phyloP scores from a whole-genome alignment of 2,888 invertebrate species.

The Mythimna loreyi region DNA sequence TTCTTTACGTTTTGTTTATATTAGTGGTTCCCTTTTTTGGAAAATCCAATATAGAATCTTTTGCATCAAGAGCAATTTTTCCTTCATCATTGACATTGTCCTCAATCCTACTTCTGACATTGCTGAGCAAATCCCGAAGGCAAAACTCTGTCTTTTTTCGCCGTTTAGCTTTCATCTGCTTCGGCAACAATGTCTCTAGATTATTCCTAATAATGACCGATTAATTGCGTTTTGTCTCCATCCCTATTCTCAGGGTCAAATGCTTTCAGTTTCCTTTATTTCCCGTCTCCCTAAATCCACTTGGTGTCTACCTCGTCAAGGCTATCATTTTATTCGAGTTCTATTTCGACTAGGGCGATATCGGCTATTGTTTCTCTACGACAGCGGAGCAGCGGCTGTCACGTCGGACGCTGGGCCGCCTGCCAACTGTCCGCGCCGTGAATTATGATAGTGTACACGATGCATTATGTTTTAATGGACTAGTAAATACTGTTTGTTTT shows the following conservation, averaged over 20 bases:
- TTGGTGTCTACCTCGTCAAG: conserved; percentile 32
- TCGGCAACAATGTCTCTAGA: background rate
- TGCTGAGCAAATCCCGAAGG: background rate
- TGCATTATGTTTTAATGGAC: conserved; percentile 55
- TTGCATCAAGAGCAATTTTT: background rate
- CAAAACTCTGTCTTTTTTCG: background rate
- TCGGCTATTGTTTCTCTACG: conserved; percentile 47
- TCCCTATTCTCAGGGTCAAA: background rate
- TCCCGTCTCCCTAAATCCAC: background rate
- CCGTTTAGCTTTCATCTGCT: too few species aligned
- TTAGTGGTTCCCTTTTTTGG: background rate
- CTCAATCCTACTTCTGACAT: background rate
- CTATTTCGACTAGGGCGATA: conserved; percentile 46
- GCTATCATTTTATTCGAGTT: conserved; percentile 58
- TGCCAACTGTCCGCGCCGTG: conserved; percentile 55
- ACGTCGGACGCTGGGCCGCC: conserved; percentile 55
- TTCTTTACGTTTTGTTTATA: background rate
- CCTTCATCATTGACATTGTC: background rate
- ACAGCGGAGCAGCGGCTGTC: conserved; percentile 52
- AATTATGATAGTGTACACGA: conserved; percentile 48
- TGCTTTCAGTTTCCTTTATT: background rate
- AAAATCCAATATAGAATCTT: background rate
- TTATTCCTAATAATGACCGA: too few species aligned
- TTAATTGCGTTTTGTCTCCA: too few species aligned
- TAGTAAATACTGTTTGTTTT: conserved; percentile 49